Evolutionary conservation across 2,888 invertebrate species (phyloP).

Genomic region (Eurytoma californica): DNA sequence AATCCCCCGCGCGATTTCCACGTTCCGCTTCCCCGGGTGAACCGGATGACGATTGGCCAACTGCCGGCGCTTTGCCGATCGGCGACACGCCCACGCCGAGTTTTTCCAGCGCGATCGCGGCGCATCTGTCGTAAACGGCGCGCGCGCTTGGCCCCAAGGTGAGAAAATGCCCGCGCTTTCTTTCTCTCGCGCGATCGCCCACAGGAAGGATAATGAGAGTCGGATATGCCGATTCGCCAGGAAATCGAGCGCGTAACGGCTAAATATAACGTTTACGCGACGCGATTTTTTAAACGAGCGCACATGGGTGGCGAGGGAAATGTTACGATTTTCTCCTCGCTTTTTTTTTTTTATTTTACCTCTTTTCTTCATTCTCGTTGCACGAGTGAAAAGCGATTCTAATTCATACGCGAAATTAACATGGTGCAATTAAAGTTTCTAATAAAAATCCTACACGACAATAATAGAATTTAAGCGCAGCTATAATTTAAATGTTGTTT

Average conservation of each 20-base stretch:
- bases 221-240: constrained; percentile 6
- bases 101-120: constrained; percentile 4
- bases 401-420: no score
- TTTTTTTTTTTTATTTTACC: no score
- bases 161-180: constrained; percentile 33
- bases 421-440: no score
- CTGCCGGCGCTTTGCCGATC: not conserved
- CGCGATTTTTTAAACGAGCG: not conserved
- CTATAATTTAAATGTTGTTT: no score
- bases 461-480: no score
- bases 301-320: no score
- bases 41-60: constrained; percentile 44
- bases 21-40: constrained; percentile 15
- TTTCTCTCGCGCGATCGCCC: not conserved
- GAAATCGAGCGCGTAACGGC: constrained; percentile 14
- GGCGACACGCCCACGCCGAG: constrained; percentile 6
- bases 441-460: no score
- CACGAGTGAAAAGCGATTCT: no score
- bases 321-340: no score
- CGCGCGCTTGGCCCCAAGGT: constrained; percentile 27
- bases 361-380: no score
- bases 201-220: not conserved
- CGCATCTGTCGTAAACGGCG: constrained; percentile 33
- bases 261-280: constrained; percentile 31
- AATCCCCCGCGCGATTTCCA: constrained; percentile 10